Base-by-base conservation (phyloP, 1,140 invertebrate genomes). In the Diabrotica undecimpunctata region DNA sequence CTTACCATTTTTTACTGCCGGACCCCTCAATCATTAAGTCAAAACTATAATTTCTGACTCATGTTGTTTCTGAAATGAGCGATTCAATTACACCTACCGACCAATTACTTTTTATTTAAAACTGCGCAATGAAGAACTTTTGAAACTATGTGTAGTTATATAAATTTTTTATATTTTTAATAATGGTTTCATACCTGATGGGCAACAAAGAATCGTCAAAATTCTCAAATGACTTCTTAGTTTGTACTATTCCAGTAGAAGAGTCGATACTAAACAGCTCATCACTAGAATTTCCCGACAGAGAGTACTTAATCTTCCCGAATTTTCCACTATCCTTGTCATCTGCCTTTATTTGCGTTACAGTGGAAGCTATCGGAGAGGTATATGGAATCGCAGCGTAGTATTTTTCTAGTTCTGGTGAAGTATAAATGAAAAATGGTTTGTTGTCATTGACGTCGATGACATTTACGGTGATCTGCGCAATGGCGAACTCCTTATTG, bases 381-480 rank as follows among this genome's bases (percentile, higher is more conserved):
- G 88, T 84, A 14, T 84, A 83, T 0, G 89, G 84, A 8, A 94
- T 84, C 0, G 92, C 90, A 0, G 86, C 86, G 66, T 89, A 90
- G 72, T 89, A 92, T 59, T 87, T 87, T 12, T 82, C 79, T 64
- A 79, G 79, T 50, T 75, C 75, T 39, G 71, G 69, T 46, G 70
- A 70, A 0, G 89, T 86, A 65, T 90, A 91, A 0, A 92, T 78
- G 76, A 96, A 96, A 64, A 86, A 83, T 0, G 94, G 94, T 5
- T 82, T 82, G 75, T 96, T 95, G 74, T 96, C 94, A 74, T 96
- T 96, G 1, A 92, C 85, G 75, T 96, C 94, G 0, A 89, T 80
- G 0, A 97, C 87, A 69, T 91, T 89, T 5, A 97, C 85, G 66
- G 90, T 90, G 0, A 97, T 84, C 73, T 87, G 85, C 0, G 91